These are phyloP conservation scores for Pristis pectinata DNA, from an alignment of 2,797 vertebrate species.

Conservation along the genomic window DNA sequence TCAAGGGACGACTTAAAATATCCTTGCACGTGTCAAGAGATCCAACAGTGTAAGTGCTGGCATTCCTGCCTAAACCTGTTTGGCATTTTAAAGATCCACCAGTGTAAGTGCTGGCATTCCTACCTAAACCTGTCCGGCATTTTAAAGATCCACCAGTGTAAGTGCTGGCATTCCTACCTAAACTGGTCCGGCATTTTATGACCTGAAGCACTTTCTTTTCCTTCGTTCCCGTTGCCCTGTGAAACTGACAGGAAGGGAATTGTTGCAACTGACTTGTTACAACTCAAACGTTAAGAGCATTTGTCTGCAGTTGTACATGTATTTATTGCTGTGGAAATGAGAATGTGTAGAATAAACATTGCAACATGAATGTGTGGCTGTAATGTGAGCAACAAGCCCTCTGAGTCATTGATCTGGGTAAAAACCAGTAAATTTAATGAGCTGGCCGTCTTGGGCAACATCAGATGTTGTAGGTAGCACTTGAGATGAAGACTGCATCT, in stretches of 20 bases:
- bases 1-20: background rate
- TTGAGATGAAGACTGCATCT: background rate
- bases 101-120: background rate
- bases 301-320: constrained; percentile 1
- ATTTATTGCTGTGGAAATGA: constrained; percentile 14
- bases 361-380: background rate
- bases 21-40: too few species aligned
- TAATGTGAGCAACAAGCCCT: background rate
- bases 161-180: background rate
- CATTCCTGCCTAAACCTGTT: background rate
- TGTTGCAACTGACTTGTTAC: background rate
- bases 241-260: background rate
- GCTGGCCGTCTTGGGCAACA: background rate
- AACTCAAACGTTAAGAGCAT: background rate
- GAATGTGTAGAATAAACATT: constrained; percentile 9
- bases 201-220: constrained; percentile 18
- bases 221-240: background rate
- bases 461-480: too few species aligned
- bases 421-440: background rate
- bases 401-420: background rate
- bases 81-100: background rate
- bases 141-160: background rate
- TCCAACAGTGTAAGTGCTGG: background rate
- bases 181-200: background rate
- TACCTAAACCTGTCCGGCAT: background rate